A percentile compares a stretch with the other conserved stretches of the same genome.
Evolutionary conservation across 2,888 invertebrate genomes (phyloP).

Genomic region (Cephalotes varians): DNA sequence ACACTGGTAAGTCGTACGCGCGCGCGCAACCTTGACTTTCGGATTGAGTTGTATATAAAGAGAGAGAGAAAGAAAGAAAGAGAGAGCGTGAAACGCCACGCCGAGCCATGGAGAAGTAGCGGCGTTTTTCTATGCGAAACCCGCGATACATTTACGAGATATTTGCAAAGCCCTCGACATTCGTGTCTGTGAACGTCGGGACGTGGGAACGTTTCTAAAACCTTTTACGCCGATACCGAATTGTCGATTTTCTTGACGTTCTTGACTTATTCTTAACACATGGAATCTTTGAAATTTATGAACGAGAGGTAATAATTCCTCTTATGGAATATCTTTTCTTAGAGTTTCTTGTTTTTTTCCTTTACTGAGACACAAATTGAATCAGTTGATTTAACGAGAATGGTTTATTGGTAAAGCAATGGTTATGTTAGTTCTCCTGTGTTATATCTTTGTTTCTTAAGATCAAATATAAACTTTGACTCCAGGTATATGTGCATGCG

Average conservation of each 20-base stretch:
- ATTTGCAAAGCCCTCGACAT: background rate
- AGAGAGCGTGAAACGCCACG: background rate
- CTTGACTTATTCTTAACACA: background rate
- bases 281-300: background rate
- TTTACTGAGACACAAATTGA: background rate
- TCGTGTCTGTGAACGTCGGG: background rate
- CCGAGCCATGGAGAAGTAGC: conserved; percentile 8
- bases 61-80: background rate
- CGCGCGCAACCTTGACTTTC: conserved; percentile 79
- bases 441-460: background rate
- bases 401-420: background rate
- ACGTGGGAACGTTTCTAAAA: background rate
- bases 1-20: conserved; percentile 73
- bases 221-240: background rate
- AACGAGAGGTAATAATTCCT: background rate
- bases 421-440: background rate
- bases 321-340: background rate
- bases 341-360: background rate
- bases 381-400: background rate
- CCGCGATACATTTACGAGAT: background rate
- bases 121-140: conserved; percentile 4
- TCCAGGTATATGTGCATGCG: background rate
- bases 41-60: conserved; percentile 40
- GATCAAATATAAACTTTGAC: background rate
- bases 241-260: background rate